Base-by-base conservation (phyloP, 2,888 invertebrate species). In the Caenorhabditis imperialis region DNA sequence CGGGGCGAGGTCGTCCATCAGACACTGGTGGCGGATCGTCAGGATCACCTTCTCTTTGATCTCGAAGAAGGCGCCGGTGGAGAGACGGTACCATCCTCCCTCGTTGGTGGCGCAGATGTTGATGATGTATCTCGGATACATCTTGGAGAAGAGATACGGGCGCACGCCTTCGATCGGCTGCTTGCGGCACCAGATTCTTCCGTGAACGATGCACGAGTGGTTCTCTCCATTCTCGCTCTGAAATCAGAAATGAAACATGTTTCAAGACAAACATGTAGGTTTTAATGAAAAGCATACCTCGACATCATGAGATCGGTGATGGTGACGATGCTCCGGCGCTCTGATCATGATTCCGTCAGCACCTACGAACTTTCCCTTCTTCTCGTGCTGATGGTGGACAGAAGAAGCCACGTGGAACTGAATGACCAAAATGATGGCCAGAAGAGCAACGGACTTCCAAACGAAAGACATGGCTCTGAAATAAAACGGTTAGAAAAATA, bases 21-120 rank as follows among this genome's bases (percentile, higher is more conserved):
- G 1, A 48, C 67, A 67, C 14, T 57, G 57, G 30, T 67, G 67
- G 7, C 67, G 48, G 27, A 67, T 42, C 20, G 35, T 55, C 48
- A 55, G 8, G 8, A 35, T 23, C 5, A 65, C 14, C 0, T n/a
- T 30, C 25, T 45, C 40, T 3, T 16, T 12, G 18, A 57, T 27
- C 18, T 57, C 51, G 33, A 37, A 48, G 3, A 38, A 12, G n/a
- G n/a, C 18, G 20, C 57, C 57, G 20, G 48, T 57, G 20, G 42
- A 18, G 10, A 67, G 25, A 37, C 27, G 57, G 35, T 57, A 67
- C 23, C 48, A 33, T 51, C 67, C 67, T 2, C 30, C 25, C 20
- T 35, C 18, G 16, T 10, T 27, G 20, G 57, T 37, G n/a, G n/a
- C n/a, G 3, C 7, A 4, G 18, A 57, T 48, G 42, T 42, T 33